Evolutionary conservation across 2,888 invertebrate genomes (phyloP).

Genomic region (Epirrhoe tristata): DNA sequence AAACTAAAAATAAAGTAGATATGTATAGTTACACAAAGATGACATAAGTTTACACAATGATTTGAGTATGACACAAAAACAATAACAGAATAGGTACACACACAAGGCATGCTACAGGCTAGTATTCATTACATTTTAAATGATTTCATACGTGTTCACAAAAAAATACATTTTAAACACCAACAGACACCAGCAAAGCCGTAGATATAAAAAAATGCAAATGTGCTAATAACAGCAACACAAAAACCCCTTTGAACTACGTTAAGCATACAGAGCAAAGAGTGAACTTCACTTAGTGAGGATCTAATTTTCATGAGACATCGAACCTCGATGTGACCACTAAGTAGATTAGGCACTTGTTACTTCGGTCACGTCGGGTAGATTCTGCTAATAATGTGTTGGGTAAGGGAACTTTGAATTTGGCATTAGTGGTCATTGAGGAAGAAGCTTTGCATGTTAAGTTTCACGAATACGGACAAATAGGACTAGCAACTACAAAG

Average conservation of each 20-base stretch:
- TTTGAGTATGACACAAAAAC: too few relatives aligned
- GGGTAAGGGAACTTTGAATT: conserved; percentile 55
- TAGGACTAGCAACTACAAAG: conserved; percentile 35
- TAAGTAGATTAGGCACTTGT: conserved; percentile 71
- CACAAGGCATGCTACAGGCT: too few relatives aligned
- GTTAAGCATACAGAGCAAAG: conserved; percentile 40
- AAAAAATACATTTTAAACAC: not conserved
- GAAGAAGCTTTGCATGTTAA: conserved; percentile 49
- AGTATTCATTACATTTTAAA: too few relatives aligned
- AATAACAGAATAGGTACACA: too few relatives aligned
- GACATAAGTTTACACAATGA: too few relatives aligned
- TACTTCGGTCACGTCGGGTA: conserved; percentile 57
- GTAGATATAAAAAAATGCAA: conserved; percentile 11
- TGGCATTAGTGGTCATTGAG: conserved; percentile 56
- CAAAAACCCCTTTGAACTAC: conserved; percentile 21
- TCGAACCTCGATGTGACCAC: conserved; percentile 66
- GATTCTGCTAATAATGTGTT: conserved; percentile 58
- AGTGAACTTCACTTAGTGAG: conserved; percentile 56
- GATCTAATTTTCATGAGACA: conserved; percentile 71
- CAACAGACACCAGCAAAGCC: not conserved
- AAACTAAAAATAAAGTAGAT: too few relatives aligned
- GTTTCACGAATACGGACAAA: conserved; percentile 39
- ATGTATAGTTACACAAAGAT: too few relatives aligned
- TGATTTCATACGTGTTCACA: not conserved
- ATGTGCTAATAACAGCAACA: conserved; percentile 27